A percentile compares a stretch with the other conserved stretches of the same genome.
phyloP scores from a whole-genome alignment of 2,797 vertebrate species.

The Acrossocheilus fasciatus region DNA sequence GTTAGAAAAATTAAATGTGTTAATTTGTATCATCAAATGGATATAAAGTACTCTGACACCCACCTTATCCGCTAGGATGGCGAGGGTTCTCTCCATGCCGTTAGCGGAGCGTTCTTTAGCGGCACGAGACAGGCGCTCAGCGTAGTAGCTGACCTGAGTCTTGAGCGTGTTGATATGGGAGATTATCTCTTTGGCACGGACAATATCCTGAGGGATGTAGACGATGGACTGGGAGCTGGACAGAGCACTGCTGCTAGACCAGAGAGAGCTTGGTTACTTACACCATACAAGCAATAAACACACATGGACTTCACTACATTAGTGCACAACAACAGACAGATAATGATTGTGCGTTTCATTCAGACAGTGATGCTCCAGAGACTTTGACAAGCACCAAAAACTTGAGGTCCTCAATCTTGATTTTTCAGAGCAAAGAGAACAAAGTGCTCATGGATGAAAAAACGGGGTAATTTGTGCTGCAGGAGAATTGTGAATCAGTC shows the following conservation, averaged over 20 bases:
- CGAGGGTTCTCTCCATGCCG: constrained; percentile 93
- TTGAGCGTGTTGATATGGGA: constrained; percentile 96
- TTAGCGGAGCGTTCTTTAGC: constrained; percentile 95
- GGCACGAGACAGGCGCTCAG: constrained; percentile 92
- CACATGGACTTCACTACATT: background rate
- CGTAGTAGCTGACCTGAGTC: constrained; percentile 98
- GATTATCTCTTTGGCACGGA: constrained; percentile 96
- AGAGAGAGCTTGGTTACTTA: constrained; percentile 23
- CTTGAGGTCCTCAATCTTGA: background rate
- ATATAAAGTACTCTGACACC: background rate
- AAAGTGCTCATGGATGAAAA: background rate
- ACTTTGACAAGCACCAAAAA: constrained; percentile 11
- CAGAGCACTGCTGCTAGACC: constrained; percentile 70
- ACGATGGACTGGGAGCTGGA: constrained; percentile 93
- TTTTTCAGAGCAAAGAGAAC: constrained; percentile 15
- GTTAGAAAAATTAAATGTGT: background rate
- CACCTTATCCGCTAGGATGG: constrained; percentile 96
- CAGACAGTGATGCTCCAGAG: background rate
- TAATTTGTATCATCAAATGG: background rate
- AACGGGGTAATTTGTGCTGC: background rate
- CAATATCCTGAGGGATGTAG: constrained; percentile 93
- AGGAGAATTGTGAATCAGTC: background rate
- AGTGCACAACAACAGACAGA: constrained; percentile 4
- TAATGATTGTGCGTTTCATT: constrained; percentile 7
- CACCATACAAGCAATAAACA: background rate